These are phyloP conservation scores for Rana temporaria DNA, from an alignment of 2,113 vertebrate genomes.

Conservation along the genomic window DNA sequence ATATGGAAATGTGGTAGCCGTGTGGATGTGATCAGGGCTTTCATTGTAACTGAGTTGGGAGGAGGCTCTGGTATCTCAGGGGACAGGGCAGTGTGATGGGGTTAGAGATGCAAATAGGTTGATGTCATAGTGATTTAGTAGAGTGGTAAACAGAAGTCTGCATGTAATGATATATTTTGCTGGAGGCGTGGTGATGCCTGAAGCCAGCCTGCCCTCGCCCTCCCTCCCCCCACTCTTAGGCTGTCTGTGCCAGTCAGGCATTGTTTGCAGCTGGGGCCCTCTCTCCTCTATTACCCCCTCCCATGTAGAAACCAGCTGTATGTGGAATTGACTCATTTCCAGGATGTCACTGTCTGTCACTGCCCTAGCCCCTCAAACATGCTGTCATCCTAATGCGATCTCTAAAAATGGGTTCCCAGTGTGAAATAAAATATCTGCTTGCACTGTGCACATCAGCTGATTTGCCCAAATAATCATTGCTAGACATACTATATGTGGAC, in stretches of 20 bases:
- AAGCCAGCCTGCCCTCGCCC: background rate
- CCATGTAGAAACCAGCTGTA: constrained; percentile 36
- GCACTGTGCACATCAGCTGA: no score
- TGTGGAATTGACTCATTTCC: constrained; percentile 50
- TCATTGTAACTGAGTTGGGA: background rate
- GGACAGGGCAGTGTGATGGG: background rate
- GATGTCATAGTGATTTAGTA: background rate
- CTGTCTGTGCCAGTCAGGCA: constrained; percentile 38
- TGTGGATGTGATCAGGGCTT: background rate
- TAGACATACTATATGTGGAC: no score
- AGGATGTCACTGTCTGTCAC: constrained; percentile 53
- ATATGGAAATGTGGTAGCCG: background rate
- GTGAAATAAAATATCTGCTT: no score
- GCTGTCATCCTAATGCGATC: constrained; percentile 19
- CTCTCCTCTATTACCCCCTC: constrained; percentile 25
- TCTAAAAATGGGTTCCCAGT: no score
- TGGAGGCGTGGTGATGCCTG: background rate
- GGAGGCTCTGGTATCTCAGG: background rate
- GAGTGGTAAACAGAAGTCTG: background rate
- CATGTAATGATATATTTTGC: constrained; percentile 6
- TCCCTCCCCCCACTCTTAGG: background rate
- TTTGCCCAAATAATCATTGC: no score
- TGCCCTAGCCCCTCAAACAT: constrained; percentile 22
- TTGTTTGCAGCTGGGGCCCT: constrained; percentile 37
- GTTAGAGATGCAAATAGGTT: background rate